Conservation (phyloP, 2,888 invertebrate species). For the Stenurella melanura region DNA sequence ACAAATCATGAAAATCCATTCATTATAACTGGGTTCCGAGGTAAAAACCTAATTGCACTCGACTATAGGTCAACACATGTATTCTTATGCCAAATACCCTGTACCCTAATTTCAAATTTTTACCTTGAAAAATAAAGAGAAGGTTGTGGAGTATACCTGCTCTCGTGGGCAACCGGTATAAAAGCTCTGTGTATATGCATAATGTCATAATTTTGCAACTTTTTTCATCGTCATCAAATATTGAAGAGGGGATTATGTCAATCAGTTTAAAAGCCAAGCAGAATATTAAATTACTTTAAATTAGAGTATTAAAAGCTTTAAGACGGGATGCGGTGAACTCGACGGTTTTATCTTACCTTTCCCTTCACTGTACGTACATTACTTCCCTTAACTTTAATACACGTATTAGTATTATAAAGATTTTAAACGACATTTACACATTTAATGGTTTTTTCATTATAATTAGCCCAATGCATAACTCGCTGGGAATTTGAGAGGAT, state of each 20-base stretch:
- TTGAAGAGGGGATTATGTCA: conserved; percentile 18
- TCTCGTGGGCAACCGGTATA: too few species aligned
- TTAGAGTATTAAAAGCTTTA: background rate
- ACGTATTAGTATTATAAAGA: background rate
- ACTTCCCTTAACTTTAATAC: background rate
- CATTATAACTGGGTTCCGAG: too few species aligned
- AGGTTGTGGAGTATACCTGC: too few species aligned
- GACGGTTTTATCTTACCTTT: conserved; percentile 7
- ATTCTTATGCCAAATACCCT: too few species aligned
- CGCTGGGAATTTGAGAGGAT: too few species aligned
- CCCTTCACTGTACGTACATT: conserved; percentile 9
- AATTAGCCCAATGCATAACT: too few species aligned
- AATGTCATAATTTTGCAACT: background rate
- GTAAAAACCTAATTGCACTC: too few species aligned
- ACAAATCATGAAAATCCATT: too few species aligned
- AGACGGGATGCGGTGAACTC: background rate
- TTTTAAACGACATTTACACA: background rate
- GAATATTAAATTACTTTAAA: conserved; percentile 27
- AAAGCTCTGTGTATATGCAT: background rate
- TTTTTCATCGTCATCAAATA: conserved; percentile 20
- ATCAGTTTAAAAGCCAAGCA: conserved; percentile 18
- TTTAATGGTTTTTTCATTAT: background rate
- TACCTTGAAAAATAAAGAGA: too few species aligned
- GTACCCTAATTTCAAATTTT: too few species aligned
- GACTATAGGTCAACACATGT: too few species aligned